phyloP scores from a whole-genome alignment of 2,797 vertebrate species.

The Mus spretus region DNA sequence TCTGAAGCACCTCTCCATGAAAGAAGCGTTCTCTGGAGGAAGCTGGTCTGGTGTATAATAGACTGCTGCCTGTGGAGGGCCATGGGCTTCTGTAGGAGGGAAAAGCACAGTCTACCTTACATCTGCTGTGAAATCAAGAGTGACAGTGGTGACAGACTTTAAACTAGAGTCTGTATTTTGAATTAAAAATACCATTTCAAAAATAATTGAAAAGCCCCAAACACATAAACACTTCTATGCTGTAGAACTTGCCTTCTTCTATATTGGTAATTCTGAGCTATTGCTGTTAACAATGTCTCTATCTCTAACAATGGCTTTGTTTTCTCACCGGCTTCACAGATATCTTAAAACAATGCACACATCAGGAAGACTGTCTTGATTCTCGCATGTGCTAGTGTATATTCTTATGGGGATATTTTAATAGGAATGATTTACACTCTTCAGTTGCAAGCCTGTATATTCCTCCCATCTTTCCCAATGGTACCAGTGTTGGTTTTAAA shows the following conservation, averaged over 20 bases:
- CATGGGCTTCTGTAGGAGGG: conserved; percentile 87
- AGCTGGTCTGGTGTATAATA: conserved; percentile 90
- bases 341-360: background rate
- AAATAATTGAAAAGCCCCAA: background rate
- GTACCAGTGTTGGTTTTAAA: background rate
- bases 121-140: background rate
- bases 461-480: background rate
- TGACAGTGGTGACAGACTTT: background rate
- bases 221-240: background rate
- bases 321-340: background rate
- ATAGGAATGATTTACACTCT: background rate
- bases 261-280: background rate
- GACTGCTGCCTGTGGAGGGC: conserved; percentile 84
- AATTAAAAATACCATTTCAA: conserved; percentile 21
- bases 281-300: background rate
- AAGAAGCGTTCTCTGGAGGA: conserved; percentile 91
- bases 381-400: background rate
- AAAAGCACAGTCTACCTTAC: conserved; percentile 7
- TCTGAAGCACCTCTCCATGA: conserved; percentile 92
- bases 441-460: background rate
- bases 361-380: background rate
- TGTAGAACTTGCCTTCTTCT: background rate
- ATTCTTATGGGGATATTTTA: conserved; percentile 35
- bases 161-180: background rate
- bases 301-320: background rate